Evolutionary conservation across 2,797 vertebrate genomes (phyloP), one percentile per base, ranked within the genome.

Genomic region (Buceros bicornis): DNA sequence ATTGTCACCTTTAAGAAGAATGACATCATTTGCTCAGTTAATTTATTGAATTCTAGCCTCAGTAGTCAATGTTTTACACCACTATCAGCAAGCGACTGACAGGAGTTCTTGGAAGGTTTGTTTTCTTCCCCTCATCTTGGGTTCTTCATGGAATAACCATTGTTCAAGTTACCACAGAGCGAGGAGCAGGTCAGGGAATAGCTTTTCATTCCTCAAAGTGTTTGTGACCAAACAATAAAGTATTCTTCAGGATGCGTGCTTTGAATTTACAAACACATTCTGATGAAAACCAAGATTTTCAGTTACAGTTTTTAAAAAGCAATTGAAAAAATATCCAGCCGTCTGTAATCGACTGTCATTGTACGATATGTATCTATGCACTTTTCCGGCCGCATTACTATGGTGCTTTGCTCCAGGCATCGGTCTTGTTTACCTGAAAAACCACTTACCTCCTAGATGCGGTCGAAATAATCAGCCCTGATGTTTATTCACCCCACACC

Each of bases 251-350:
- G 50, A 53, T 22, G 60, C 25, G n/a, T 92, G 86, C 60, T 95
- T 96, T 82, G 86, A 83, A 90, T 93, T 95, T 90, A 69, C 69
- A 65, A 53, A 57, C 15, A 37, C 51, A 18, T 76, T 85, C 65
- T 86, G 31, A 13, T 17, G 56, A 51, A 85, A 86, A 43, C 11
- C 26, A 29, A 54, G 29, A 37, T 37, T 25, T 93, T 89, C 82
- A 37, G 86, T 45, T 42, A 29, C 14, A 57, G 18, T 42, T 88
- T 80, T 80, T 24, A 50, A 70, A 61, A 73, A 77, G 47, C 20
- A 66, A 43, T 47, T 66, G 51, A n/a, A 77, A 79, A 79, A 64
- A 26, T 7, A 66, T 45, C 53, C 87, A 82, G 0, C 35, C 31
- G 2, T 48, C 45, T 62, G 73, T 35, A 83, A 83, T 65, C 0